Evolutionary conservation across 1,140 invertebrate genomes (phyloP), one percentile per base, ranked within the genome.

Genomic region (Drosophila sucinea): DNA sequence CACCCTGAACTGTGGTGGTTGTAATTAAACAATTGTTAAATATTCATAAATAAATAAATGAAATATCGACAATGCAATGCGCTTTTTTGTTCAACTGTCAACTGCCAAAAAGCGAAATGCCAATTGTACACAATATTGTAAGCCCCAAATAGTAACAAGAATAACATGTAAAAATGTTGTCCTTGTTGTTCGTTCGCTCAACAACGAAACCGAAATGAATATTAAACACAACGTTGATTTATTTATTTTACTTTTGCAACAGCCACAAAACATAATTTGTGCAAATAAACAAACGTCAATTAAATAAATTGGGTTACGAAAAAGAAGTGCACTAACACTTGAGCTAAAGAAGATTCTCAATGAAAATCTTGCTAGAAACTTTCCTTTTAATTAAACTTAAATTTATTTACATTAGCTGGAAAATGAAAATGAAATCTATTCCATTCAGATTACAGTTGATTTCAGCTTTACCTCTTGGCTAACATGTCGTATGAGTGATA

Each of bases 241-340:
- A 86, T 85, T 75, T 67, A 69, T 54, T 63, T 44, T 60, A 40
- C 35, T 38, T 32, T 33, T 63, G 51, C 35, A 61, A 32, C 33
- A 71, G 75, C 64, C 74, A 61, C 60, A 68, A 70, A 51, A 40
- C 60, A 63, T 61, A 41, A 58, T 79, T 56, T 63, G 38, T 58
- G 67, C 64, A 79, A 86, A 87, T 81, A 86, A 82, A 69, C 83
- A 70, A 54, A 63, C 66, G 69, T 76, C 63, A 67, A 72, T 76
- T 73, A 63, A 47, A 73, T 58, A 73, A 79, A 78, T 70, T 73
- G 41, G 81, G 77, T 86, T 82, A 77, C 71, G 47, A 25, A 29
- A 61, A 61, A 27, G 2, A 51, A 51, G 23, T 27, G 3, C 44
- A 27, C 44, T 51, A 51, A 51, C 7, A 3, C 10, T 30, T n/a